A percentile compares a stretch with the other conserved stretches of the same genome.
Conservation (phyloP, 2,113 vertebrate genomes). For the Odocoileus hemionus region DNA sequence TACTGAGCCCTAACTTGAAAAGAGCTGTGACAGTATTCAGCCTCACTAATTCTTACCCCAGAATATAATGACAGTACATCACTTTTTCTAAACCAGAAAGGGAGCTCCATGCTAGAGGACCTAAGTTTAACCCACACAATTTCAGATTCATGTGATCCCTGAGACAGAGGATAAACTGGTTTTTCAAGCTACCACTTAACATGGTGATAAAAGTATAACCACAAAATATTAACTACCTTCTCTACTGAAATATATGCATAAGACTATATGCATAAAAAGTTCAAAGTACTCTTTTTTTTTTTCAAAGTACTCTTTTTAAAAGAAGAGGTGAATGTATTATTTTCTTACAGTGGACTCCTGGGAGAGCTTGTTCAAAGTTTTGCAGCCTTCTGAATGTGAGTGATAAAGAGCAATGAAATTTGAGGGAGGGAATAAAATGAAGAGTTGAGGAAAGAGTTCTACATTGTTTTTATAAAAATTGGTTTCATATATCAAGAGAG, state of each 20-base stretch:
- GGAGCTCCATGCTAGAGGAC: background rate
- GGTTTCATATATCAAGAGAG: background rate
- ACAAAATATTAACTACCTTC: background rate
- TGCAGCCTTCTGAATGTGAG: background rate
- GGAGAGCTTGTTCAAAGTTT: background rate
- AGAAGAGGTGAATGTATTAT: background rate
- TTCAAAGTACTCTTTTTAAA: background rate
- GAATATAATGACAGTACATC: background rate
- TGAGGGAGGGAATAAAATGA: background rate
- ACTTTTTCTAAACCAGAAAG: background rate
- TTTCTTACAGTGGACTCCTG: background rate
- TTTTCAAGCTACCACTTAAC: background rate
- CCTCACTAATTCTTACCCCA: background rate
- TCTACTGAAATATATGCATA: background rate
- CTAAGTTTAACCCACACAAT: background rate
- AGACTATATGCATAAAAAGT: background rate
- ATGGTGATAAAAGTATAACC: background rate
- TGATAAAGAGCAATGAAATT: background rate
- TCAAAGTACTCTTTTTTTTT: background rate
- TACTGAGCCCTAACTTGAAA: background rate
- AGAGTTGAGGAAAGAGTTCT: background rate
- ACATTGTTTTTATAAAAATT: background rate
- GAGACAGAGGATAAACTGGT: background rate
- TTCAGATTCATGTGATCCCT: background rate
- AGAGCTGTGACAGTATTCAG: background rate